Percentiles rank a stretch among this genome's conserved stretches.
These are phyloP conservation scores for Nyctereutes procyonoides DNA, from an alignment of 2,113 vertebrate genomes.

Conservation along the genomic window DNA sequence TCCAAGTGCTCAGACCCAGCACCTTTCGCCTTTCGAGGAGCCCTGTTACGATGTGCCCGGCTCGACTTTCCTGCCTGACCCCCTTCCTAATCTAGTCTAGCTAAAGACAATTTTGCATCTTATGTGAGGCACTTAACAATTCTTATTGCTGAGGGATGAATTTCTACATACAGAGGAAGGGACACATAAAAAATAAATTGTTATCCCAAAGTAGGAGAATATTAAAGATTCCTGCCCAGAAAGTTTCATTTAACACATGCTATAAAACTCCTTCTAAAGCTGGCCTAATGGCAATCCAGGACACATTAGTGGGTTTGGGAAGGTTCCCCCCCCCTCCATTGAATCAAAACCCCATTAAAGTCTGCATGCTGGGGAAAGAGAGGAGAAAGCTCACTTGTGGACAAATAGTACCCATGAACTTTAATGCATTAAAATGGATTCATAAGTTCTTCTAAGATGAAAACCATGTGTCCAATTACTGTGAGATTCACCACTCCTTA, in stretches of 20 bases:
- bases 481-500: slow-evolving; percentile 52
- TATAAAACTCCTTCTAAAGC: slow-evolving; percentile 61
- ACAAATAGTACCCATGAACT: slow-evolving; percentile 70
- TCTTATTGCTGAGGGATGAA: slow-evolving; percentile 57
- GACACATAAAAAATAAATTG: slow-evolving; percentile 61
- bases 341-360: slow-evolving; percentile 70
- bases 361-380: not conserved
- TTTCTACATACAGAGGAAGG: slow-evolving; percentile 38
- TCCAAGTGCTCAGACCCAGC: not conserved
- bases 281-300: slow-evolving; percentile 60
- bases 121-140: slow-evolving; percentile 43
- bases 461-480: slow-evolving; percentile 75
- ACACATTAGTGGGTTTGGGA: slow-evolving; percentile 64
- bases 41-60: not conserved
- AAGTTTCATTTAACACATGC: slow-evolving; percentile 69
- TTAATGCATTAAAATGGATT: slow-evolving; percentile 64
- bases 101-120: slow-evolving; percentile 52
- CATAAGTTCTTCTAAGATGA: slow-evolving; percentile 67
- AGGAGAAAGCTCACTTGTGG: slow-evolving; percentile 67
- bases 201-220: slow-evolving; percentile 59
- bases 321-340: not conserved
- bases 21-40: not conserved
- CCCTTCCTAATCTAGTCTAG: slow-evolving; percentile 52
- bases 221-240: slow-evolving; percentile 41
- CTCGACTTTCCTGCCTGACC: not conserved